These are phyloP conservation scores for Ophioderma brevispina DNA, from an alignment of 35 echinoderm and acorn worm genomes.

Conservation along the genomic window DNA sequence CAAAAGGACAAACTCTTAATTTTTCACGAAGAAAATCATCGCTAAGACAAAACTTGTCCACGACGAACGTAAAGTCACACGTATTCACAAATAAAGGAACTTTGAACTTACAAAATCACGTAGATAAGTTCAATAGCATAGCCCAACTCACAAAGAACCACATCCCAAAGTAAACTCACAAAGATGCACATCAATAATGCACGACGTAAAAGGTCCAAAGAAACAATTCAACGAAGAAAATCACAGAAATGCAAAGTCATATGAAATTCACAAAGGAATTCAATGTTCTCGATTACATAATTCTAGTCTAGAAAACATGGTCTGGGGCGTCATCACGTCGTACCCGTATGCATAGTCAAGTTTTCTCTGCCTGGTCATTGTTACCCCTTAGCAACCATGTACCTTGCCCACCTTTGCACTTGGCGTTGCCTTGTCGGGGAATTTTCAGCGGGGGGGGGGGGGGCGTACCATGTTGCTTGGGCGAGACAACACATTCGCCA, in stretches of 20 bases:
- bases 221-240: neutral
- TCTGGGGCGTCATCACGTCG: neutral
- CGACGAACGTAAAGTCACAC: neutral
- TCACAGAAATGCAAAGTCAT: neutral
- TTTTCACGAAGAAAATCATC: neutral
- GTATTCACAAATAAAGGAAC: neutral
- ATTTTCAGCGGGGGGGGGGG: too few species aligned
- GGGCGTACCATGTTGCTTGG: neutral
- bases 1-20: neutral
- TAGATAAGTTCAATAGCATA: neutral
- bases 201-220: neutral
- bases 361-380: neutral
- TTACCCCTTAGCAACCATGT: neutral
- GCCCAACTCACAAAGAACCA: neutral
- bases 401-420: neutral
- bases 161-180: neutral
- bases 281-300: neutral
- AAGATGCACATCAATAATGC: neutral
- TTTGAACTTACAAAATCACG: neutral
- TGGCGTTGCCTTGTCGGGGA: neutral
- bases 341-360: neutral
- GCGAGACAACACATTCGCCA: neutral
- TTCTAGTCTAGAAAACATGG: neutral
- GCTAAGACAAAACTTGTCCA: neutral
- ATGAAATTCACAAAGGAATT: neutral